A percentile compares a stretch with the other conserved stretches of the same genome.
Evolutionary conservation across 1,140 invertebrate genomes (phyloP).

Genomic region (Papilio aristodemus): DNA sequence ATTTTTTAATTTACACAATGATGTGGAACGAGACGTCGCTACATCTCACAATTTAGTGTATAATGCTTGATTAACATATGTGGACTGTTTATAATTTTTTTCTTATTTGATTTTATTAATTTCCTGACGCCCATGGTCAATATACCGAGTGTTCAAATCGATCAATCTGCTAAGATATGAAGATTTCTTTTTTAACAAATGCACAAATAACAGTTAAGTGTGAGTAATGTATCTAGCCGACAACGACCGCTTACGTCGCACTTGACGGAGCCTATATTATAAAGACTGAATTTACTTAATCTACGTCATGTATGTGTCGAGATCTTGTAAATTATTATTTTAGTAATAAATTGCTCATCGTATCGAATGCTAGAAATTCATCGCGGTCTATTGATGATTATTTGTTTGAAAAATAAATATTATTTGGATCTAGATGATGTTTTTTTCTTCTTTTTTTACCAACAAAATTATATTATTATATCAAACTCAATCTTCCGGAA

Average conservation of each 20-base stretch:
- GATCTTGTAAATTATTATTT: constrained; percentile 48
- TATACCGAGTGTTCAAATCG: constrained; percentile 5
- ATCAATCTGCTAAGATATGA: constrained; percentile 16
- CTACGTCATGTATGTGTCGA: constrained; percentile 53
- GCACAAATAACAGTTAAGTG: constrained; percentile 62
- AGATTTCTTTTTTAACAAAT: constrained; percentile 51
- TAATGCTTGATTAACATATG: constrained; percentile 8
- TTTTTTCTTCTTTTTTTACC: constrained; percentile 13
- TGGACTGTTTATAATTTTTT: neutral
- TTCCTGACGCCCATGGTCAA: constrained; percentile 12
- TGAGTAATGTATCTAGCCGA: constrained; percentile 46
- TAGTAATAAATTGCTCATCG: constrained; percentile 69
- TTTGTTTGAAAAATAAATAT: constrained; percentile 60
- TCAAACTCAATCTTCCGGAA: too few relatives aligned
- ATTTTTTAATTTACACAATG: constrained; percentile 29
- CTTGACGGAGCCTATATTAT: constrained; percentile 61
- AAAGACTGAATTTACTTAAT: constrained; percentile 77
- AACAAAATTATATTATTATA: constrained; percentile 6
- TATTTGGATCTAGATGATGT: constrained; percentile 35
- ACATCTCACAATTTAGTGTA: constrained; percentile 18
- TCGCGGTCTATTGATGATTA: constrained; percentile 76
- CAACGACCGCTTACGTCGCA: constrained; percentile 46
- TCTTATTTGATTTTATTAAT: constrained; percentile 20
- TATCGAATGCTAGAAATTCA: constrained; percentile 63
- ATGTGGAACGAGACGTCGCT: neutral